Conservation (phyloP, 1,140 invertebrate genomes). For the Drosophila hydei region DNA sequence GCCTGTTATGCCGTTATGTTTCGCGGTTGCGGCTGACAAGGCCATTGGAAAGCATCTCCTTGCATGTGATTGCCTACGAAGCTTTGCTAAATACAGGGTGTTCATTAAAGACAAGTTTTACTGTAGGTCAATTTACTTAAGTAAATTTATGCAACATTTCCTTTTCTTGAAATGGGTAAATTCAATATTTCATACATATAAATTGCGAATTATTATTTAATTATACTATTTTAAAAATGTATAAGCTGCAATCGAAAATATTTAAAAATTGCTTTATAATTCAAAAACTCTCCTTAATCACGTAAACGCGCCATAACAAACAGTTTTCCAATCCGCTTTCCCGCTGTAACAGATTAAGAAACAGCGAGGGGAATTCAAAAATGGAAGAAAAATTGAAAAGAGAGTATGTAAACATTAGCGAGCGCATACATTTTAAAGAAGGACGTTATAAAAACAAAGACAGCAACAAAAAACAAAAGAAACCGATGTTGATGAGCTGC, state of each 20-base stretch:
- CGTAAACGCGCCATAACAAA: slow-evolving; percentile 62
- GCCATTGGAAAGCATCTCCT: slow-evolving; percentile 61
- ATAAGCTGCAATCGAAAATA: too few species aligned
- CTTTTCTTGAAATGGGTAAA: neutral
- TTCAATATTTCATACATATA: neutral
- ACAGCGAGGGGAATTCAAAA: neutral
- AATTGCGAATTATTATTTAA: too few species aligned
- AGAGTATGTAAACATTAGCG: slow-evolving; percentile 12
- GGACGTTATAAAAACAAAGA: slow-evolving; percentile 77
- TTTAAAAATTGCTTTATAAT: too few species aligned
- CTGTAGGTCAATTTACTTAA: too few species aligned
- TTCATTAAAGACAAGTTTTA: too few species aligned
- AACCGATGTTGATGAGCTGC: slow-evolving; percentile 30
- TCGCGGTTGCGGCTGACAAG: slow-evolving; percentile 49
- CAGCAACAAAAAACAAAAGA: slow-evolving; percentile 69
- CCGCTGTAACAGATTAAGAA: slow-evolving; percentile 26
- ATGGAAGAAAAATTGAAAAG: slow-evolving; percentile 5
- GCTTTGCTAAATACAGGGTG: slow-evolving; percentile 41
- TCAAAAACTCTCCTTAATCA: slow-evolving; percentile 39
- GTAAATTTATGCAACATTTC: neutral
- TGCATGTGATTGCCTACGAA: slow-evolving; percentile 31
- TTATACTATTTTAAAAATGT: too few species aligned
- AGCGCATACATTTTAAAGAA: slow-evolving; percentile 43
- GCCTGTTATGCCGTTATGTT: slow-evolving; percentile 13
- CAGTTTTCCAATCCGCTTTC: slow-evolving; percentile 41